Percentiles rank a stretch among this genome's conserved stretches.
Evolutionary conservation across 2,888 invertebrate genomes (phyloP).

Genomic region (Harpagoxenus sublaevis): DNA sequence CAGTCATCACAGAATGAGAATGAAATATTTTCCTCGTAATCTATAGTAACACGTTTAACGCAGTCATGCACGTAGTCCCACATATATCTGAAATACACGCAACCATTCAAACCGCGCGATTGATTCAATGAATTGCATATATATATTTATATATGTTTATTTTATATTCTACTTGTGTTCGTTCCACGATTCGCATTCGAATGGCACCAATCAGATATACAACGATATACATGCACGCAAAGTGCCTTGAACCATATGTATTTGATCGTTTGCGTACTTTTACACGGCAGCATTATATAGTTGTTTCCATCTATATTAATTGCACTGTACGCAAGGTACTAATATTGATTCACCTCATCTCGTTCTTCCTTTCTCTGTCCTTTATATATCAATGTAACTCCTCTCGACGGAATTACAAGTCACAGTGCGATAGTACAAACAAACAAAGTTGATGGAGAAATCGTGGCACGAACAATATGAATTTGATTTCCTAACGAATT

Average conservation of each 20-base stretch:
- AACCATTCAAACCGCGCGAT: slow-evolving; percentile 53
- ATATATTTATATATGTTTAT: slow-evolving; percentile 67
- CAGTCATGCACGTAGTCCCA: slow-evolving; percentile 62
- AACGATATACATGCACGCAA: slow-evolving; percentile 23
- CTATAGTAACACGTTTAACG: slow-evolving; percentile 79
- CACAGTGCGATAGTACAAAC: slow-evolving; percentile 4
- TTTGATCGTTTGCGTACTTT: slow-evolving; percentile 50
- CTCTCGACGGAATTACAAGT: slow-evolving; percentile 11
- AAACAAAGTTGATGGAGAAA: slow-evolving; percentile 37
- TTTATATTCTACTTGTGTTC: slow-evolving; percentile 69
- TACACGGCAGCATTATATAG: slow-evolving; percentile 54
- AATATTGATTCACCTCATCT: slow-evolving; percentile 45
- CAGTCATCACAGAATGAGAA: slow-evolving; percentile 85
- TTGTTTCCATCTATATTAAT: slow-evolving; percentile 67
- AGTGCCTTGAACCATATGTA: slow-evolving; percentile 24
- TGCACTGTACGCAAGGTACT: slow-evolving; percentile 49
- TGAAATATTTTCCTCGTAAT: slow-evolving; percentile 80
- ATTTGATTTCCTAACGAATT: slow-evolving; percentile 74
- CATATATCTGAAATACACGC: slow-evolving; percentile 43
- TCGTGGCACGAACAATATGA: slow-evolving; percentile 69
- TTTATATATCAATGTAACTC: slow-evolving; percentile 12
- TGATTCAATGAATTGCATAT: slow-evolving; percentile 73
- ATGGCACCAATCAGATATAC: slow-evolving; percentile 64
- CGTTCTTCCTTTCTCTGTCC: slow-evolving; percentile 48
- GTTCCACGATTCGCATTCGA: slow-evolving; percentile 68